These are phyloP conservation scores for Scaptodrosophila lebanonensis DNA, from an alignment of 1,140 invertebrate species.

Conservation along the genomic window DNA sequence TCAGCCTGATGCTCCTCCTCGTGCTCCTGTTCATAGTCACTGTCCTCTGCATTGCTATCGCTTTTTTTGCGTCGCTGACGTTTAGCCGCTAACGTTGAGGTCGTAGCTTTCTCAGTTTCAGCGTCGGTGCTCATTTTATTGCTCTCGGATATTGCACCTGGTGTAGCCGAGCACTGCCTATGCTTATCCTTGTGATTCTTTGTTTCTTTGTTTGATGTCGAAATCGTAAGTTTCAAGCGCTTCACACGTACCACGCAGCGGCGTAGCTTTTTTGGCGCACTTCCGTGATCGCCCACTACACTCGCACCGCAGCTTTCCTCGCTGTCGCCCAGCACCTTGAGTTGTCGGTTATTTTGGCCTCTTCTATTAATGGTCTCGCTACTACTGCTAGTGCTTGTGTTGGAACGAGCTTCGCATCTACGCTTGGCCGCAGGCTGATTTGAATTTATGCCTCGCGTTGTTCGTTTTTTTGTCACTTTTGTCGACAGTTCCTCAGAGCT, in stretches of 20 bases:
- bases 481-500: no score
- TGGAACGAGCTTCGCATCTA: no score
- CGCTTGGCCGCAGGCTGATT: no score
- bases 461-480: no score
- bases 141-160: no score
- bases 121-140: conserved; percentile 39
- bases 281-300: no score
- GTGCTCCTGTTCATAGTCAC: conserved; percentile 16
- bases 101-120: conserved; percentile 51
- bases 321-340: no score
- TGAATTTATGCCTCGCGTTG: no score
- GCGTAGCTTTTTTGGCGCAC: background rate
- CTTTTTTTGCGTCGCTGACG: conserved; percentile 19
- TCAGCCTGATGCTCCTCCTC: conserved; percentile 21
- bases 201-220: background rate
- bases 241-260: conserved; percentile 53
- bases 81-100: conserved; percentile 25
- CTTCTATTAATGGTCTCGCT: no score
- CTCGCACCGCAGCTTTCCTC: conserved; percentile 30
- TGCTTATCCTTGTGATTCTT: background rate
- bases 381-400: no score
- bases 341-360: no score
- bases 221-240: conserved; percentile 13
- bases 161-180: background rate
- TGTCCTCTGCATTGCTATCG: conserved; percentile 33